Percentiles rank a stretch among this genome's conserved stretches.
Conservation (phyloP, 2,888 invertebrate genomes). For the Limnephilus lunatus region DNA sequence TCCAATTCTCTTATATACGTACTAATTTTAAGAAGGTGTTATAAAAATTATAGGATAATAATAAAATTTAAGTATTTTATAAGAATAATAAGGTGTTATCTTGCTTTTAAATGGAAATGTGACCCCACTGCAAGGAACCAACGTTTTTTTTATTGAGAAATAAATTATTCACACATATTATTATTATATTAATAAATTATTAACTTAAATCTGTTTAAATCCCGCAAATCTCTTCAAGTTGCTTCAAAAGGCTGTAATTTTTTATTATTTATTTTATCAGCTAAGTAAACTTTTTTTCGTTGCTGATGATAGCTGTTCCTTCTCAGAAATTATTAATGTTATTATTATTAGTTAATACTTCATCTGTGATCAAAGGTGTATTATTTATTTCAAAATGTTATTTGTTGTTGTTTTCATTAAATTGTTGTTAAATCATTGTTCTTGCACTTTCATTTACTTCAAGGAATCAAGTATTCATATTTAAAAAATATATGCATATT, state of each 20-base stretch:
- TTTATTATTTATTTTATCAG: not conserved
- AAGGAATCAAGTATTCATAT: not conserved
- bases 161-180: not conserved
- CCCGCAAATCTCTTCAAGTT: not conserved
- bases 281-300: not conserved
- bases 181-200: not conserved
- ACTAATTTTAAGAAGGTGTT: not conserved
- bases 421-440: not conserved
- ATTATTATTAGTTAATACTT: not conserved
- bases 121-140: not conserved
- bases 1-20: not conserved
- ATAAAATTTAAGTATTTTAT: not conserved
- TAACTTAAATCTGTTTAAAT: not conserved
- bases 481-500: no score
- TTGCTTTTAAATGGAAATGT: not conserved
- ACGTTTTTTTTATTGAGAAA: not conserved
- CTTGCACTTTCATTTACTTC: not conserved
- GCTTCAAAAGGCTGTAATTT: not conserved
- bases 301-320: not conserved
- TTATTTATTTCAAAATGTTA: not conserved
- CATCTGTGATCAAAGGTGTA: not conserved
- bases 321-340: not conserved
- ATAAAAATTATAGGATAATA: not conserved
- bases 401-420: not conserved
- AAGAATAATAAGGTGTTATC: not conserved